Percentiles rank a stretch among this genome's conserved stretches.
These are phyloP conservation scores for Diorhabda elongata DNA, from an alignment of 1,140 invertebrate genomes.

Conservation along the genomic window DNA sequence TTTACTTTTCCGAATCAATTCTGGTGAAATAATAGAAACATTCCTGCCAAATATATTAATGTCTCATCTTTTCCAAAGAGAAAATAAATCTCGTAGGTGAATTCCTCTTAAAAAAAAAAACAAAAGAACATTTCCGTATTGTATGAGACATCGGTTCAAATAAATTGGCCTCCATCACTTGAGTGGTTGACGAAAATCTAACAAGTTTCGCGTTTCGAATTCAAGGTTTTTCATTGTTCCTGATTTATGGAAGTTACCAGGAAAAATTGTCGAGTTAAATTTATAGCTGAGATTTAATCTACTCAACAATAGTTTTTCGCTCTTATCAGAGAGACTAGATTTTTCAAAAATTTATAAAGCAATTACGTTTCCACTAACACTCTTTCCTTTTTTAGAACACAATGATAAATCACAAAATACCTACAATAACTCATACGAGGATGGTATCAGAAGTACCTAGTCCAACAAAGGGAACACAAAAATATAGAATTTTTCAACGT, in stretches of 20 bases:
- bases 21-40: no score
- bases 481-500: no score
- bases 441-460: no score
- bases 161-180: neutral
- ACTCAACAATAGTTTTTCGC: slow-evolving; percentile 2
- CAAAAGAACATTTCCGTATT: neutral
- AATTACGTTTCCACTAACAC: slow-evolving; percentile 2
- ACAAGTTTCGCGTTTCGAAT: neutral
- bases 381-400: neutral
- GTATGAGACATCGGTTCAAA: neutral
- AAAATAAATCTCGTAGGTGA: no score
- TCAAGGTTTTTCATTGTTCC: neutral
- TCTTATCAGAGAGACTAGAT: neutral
- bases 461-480: no score
- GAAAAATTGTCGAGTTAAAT: neutral
- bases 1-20: no score
- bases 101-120: no score
- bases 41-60: no score
- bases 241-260: neutral
- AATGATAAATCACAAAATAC: no score
- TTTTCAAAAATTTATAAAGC: neutral
- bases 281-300: neutral
- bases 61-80: no score
- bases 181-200: neutral
- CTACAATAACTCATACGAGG: no score